Conservation (phyloP, 2,113 vertebrate genomes). For the Antennarius striatus region DNA sequence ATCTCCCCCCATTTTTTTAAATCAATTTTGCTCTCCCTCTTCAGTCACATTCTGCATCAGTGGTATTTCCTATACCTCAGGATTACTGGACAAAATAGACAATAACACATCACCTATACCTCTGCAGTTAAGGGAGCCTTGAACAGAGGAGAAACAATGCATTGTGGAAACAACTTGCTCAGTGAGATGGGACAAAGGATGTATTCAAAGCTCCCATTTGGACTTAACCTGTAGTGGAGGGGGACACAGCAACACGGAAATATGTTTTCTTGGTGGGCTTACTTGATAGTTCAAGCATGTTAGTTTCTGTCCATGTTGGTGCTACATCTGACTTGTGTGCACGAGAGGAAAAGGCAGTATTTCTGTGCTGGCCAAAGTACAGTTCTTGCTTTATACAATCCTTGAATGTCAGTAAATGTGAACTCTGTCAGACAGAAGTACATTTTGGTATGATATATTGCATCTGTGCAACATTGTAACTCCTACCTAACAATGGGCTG, state of each 20-base stretch:
- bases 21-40: constrained; percentile 74
- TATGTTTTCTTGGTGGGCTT: constrained; percentile 8
- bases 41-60: constrained; percentile 88
- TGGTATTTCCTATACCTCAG: constrained; percentile 92
- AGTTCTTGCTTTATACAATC: constrained; percentile 63
- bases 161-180: constrained; percentile 33
- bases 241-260: constrained; percentile 12
- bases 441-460: constrained; percentile 42
- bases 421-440: constrained; percentile 50
- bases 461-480: constrained; percentile 39
- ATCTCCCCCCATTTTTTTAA: constrained; percentile 63
- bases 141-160: constrained; percentile 36
- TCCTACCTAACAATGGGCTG: constrained; percentile 15
- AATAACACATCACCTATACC: constrained; percentile 84
- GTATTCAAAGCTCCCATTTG: constrained; percentile 77
- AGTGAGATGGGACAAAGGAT: constrained; percentile 46
- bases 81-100: constrained; percentile 89
- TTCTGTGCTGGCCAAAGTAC: constrained; percentile 66
- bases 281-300: constrained; percentile 46
- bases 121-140: constrained; percentile 79
- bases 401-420: constrained; percentile 58
- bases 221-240: constrained; percentile 80
- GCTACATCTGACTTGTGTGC: constrained; percentile 60
- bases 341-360: constrained; percentile 34
- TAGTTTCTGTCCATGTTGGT: constrained; percentile 58